Base-by-base conservation (phyloP, 2,888 invertebrate species). In the Prenolepis imparis region DNA sequence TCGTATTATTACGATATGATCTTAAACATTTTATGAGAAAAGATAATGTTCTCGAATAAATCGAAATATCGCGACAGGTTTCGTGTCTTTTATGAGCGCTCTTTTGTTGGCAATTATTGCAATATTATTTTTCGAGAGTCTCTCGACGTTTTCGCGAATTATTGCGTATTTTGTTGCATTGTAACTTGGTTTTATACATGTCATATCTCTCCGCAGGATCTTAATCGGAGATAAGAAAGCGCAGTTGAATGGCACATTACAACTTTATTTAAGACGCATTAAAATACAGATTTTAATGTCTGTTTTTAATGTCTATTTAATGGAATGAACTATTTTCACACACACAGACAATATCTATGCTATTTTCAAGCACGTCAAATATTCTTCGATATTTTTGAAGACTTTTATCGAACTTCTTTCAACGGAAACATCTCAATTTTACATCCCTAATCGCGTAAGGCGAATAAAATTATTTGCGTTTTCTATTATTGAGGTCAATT, bases 201-300 rank as follows among this genome's bases (percentile, higher is more conserved):
- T n/a, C 28, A 3, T 78, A 78, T 59, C 41, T 57, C 41, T 32
- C 18, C 24, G 36, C 5, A 18, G 6, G 11, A 67, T 78, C 59
- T 82, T 68, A 77, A 82, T 82, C 77, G 64, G 18, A 32, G 24
- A 39, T 18, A 21, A 15, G 9, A 44, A 44, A 55, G 12, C 21
- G 41, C 32, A 32, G 18, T 52, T 67, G 32, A 28, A 57, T 41
- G 32, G n/a, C 41, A n/a, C 41, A 64, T 67, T 82, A 67, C 24
- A 67, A 24, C 77, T 67, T 61, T 18, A 18, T 82, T 55, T 44
- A 77, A 32, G 44, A 8, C n/a, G 3, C 75, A 21, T 82, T 77
- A 82, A 48, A 67, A 66, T 48, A 1, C n/a, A n/a, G n/a, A n/a
- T n/a, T n/a, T n/a, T n/a, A n/a, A n/a, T n/a, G n/a, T n/a, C n/a